Evolutionary conservation across 2,797 vertebrate species (phyloP).

Genomic region (Gobionotothen gibberifrons): DNA sequence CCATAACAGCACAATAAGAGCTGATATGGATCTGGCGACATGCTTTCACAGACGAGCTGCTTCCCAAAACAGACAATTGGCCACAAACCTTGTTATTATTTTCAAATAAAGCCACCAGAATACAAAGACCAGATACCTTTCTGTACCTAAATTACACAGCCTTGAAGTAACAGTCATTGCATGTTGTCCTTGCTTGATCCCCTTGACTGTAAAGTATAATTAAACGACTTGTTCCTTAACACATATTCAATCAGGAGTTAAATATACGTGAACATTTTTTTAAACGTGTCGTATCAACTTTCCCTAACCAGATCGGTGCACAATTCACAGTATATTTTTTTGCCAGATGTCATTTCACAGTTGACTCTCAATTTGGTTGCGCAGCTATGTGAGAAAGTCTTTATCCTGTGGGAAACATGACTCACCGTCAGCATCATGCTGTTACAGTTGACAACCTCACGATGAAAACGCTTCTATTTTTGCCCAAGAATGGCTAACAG

Average conservation of each 20-base stretch:
- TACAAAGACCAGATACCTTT: constrained; percentile 3
- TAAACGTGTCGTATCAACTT: constrained; percentile 14
- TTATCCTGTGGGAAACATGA: constrained; percentile 72
- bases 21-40: constrained; percentile 2
- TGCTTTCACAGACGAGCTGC: background rate
- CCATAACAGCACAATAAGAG: background rate
- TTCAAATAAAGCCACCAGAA: constrained; percentile 10
- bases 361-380: constrained; percentile 47
- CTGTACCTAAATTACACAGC: constrained; percentile 19
- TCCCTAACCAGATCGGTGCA: constrained; percentile 14
- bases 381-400: constrained; percentile 53
- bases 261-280: constrained; percentile 4
- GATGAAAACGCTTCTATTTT: constrained; percentile 69
- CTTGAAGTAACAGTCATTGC: background rate
- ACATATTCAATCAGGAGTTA: background rate
- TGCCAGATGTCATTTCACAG: constrained; percentile 46
- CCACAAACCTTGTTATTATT: constrained; percentile 11
- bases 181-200: background rate
- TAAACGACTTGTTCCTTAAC: background rate
- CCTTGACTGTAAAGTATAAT: background rate
- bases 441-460: constrained; percentile 68
- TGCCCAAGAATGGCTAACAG: constrained; percentile 54
- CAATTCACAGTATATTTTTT: constrained; percentile 28
- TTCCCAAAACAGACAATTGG: background rate
- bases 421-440: constrained; percentile 69